Base-by-base conservation (phyloP, 2,113 vertebrate species). In the Oncorhynchus tshawytscha region DNA sequence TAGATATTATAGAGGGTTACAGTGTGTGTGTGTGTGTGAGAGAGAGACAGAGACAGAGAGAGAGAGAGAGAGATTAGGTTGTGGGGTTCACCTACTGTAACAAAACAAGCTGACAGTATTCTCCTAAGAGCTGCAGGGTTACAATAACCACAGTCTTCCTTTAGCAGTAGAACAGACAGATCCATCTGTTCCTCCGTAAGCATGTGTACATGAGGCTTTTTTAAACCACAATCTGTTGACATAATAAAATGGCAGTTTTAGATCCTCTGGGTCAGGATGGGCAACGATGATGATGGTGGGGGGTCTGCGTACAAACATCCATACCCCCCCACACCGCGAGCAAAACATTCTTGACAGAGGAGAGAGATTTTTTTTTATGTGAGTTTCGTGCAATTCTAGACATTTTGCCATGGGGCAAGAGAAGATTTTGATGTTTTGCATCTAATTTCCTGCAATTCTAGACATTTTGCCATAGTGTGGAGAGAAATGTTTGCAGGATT, bases 141-240 rank as follows among this genome's bases (percentile, higher is more conserved):
- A 2, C 39, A 45, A 45, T 45, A 45, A 39, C 34, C 34, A 39
- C 8, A 3, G 57, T 34, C 60, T 54, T 71, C 73, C 34, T 70
- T 81, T 84, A 77, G 86, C 83, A 68, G 39, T 24, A 49, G 70
- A 64, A 51, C 49, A 76, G 62, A 67, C 51, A 84, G 86, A 88
- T 83, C 24, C 72, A 75, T 70, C 5, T 78, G 76, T 70, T 6
- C 25, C 25, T 72, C 72, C 71, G 84, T 75, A 79, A 5, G 48
- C 84, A 86, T 85, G 88, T 86, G 89, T 85, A 86, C 74, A 82
- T 85, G 77, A 87, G 75, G 87, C 81, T 82, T 75, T 83, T 83
- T 86, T 78, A 82, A 89, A 87, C 79, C 84, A 87, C 80, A 84
- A 82, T 83, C 87, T 71, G 75, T 70, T 88, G 80, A 90, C 82